A percentile compares a stretch with the other conserved stretches of the same genome.
Evolutionary conservation across 2,888 invertebrate genomes (phyloP).

Genomic region (Eudasyphora cyanicolor): DNA sequence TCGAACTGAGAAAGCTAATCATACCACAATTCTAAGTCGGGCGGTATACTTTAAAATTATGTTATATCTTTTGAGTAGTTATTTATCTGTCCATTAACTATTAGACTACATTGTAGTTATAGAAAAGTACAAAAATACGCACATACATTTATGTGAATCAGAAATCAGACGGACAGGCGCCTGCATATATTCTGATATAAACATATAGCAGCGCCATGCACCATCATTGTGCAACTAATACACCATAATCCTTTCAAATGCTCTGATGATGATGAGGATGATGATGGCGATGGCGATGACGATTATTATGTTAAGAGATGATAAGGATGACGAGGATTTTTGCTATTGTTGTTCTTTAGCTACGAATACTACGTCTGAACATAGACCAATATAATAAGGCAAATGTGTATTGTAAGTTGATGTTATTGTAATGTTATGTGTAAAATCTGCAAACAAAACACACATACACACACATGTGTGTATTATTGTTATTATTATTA

Average conservation of each 20-base stretch:
- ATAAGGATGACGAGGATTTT: conserved; percentile 23
- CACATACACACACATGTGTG: background rate
- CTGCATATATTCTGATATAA: background rate
- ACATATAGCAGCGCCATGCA: no score
- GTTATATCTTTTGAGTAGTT: no score
- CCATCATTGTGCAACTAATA: conserved; percentile 13
- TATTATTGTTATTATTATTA: conserved; percentile 40
- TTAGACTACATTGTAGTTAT: background rate
- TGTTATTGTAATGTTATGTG: conserved; percentile 8
- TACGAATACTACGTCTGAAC: background rate
- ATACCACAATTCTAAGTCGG: no score
- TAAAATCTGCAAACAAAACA: background rate
- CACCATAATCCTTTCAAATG: conserved; percentile 45
- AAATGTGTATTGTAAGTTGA: background rate
- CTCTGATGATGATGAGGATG: conserved; percentile 36
- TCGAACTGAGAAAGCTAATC: no score
- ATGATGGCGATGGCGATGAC: background rate
- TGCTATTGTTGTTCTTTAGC: conserved; percentile 20
- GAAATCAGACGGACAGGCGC: background rate
- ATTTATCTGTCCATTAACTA: no score
- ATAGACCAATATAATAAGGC: background rate
- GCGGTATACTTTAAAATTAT: no score
- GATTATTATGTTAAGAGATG: no score
- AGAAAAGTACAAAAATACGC: background rate
- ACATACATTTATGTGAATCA: background rate